Conservation (phyloP, 2,888 invertebrate genomes). For the Tryphoninae sp. region DNA sequence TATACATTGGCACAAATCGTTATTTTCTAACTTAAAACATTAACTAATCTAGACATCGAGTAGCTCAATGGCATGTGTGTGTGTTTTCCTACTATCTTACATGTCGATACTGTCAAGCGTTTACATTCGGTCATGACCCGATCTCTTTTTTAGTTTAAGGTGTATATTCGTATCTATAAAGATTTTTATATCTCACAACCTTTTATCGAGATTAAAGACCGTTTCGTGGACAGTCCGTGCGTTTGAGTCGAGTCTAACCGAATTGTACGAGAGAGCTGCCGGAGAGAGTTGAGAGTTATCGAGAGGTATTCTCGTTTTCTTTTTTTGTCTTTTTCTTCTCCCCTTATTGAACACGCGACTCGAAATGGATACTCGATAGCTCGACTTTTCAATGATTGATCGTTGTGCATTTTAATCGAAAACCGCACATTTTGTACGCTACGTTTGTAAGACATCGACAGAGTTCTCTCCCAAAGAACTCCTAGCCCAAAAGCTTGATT, state of each 20-base stretch:
- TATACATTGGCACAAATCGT: conserved; percentile 62
- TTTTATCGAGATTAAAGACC: neutral
- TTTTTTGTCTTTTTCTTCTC: neutral
- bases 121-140: conserved; percentile 52
- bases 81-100: conserved; percentile 53
- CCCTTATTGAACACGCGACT: too few species aligned
- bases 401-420: conserved; percentile 27
- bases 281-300: neutral
- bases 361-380: too few species aligned
- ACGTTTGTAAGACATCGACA: too few species aligned
- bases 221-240: neutral
- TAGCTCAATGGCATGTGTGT: conserved; percentile 17
- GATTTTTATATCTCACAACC: conserved; percentile 48
- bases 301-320: neutral
- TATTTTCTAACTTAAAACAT: conserved; percentile 52
- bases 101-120: conserved; percentile 48
- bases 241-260: neutral
- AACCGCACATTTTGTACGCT: too few species aligned
- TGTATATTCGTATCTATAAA: neutral
- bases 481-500: too few species aligned
- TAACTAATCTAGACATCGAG: conserved; percentile 55
- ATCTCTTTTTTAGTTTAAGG: neutral
- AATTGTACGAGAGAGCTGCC: conserved; percentile 40
- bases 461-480: too few species aligned
- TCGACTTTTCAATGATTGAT: conserved; percentile 18